A percentile compares a stretch with the other conserved stretches of the same genome.
Evolutionary conservation across 1,140 invertebrate species (phyloP).

Genomic region (Meloidogyne hapla): DNA sequence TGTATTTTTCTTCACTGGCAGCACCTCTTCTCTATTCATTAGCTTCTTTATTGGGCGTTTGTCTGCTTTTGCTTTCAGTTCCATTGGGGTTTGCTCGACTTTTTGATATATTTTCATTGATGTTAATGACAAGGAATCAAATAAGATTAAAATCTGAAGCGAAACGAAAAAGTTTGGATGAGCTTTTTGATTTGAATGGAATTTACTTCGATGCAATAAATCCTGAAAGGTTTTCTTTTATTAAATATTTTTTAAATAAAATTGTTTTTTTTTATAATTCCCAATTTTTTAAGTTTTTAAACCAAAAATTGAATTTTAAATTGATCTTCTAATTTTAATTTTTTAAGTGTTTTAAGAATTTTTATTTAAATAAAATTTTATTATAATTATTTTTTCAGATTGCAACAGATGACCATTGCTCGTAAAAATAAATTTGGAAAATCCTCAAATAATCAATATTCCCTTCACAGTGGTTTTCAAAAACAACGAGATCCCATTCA

Average conservation of each 20-base stretch:
- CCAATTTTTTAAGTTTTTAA: too few species aligned
- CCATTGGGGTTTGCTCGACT: slow-evolving; percentile 61
- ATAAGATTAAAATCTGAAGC: background rate
- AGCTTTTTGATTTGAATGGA: background rate
- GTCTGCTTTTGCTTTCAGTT: slow-evolving; percentile 48
- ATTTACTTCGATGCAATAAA: background rate
- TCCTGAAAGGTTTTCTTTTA: slow-evolving; percentile 6
- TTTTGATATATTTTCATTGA: slow-evolving; percentile 51
- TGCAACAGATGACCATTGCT: background rate
- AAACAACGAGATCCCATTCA: background rate
- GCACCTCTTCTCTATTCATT: slow-evolving; percentile 61
- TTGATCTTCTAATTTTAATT: too few species aligned
- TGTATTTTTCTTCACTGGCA: slow-evolving; percentile 46
- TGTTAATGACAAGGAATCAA: slow-evolving; percentile 24
- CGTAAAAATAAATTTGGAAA: background rate
- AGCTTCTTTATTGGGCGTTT: slow-evolving; percentile 57
- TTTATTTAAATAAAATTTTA: too few species aligned
- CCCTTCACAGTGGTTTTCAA: background rate
- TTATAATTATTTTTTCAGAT: too few species aligned
- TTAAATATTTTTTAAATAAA: background rate
- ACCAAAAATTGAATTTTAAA: too few species aligned
- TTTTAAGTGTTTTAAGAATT: too few species aligned
- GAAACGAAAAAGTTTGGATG: background rate
- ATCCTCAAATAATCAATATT: background rate
- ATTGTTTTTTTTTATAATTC: background rate